A percentile compares a stretch with the other conserved stretches of the same genome.
Evolutionary conservation across 2,797 vertebrate species (phyloP).

Genomic region (Galagoides demidoff): DNA sequence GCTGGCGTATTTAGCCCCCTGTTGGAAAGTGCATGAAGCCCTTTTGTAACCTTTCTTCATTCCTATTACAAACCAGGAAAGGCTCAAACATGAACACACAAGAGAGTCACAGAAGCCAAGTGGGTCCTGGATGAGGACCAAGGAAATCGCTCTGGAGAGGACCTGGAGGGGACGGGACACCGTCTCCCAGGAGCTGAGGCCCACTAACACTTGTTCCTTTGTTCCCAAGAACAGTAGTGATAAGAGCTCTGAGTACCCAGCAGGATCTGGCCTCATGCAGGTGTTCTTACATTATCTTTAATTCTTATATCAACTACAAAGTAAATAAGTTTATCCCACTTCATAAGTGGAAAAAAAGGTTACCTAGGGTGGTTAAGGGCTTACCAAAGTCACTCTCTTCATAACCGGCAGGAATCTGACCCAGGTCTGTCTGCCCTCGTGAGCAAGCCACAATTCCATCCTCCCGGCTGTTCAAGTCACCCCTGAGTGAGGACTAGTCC

Average conservation of each 20-base stretch:
- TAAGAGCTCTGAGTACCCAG: conserved; percentile 22
- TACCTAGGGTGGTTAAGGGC: neutral
- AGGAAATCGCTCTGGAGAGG: neutral
- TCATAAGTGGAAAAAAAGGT: neutral
- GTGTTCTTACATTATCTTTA: conserved; percentile 56
- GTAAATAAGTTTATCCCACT: conserved; percentile 29
- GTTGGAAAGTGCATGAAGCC: neutral
- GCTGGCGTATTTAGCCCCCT: neutral
- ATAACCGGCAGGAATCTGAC: neutral
- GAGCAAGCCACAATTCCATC: neutral
- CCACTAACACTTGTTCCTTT: neutral
- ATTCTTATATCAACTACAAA: conserved; percentile 33
- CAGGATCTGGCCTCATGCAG: conserved; percentile 18
- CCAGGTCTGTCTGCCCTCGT: neutral
- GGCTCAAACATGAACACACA: neutral
- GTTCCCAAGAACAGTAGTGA: neutral
- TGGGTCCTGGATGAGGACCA: neutral
- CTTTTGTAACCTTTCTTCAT: neutral
- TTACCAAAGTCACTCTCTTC: neutral
- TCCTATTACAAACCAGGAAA: neutral
- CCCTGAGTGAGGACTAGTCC: neutral
- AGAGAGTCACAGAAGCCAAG: neutral
- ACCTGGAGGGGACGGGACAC: neutral
- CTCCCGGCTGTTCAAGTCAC: neutral
- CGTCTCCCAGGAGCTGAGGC: neutral